Conservation (phyloP, 1,140 invertebrate species). For the Nymphalis io region DNA sequence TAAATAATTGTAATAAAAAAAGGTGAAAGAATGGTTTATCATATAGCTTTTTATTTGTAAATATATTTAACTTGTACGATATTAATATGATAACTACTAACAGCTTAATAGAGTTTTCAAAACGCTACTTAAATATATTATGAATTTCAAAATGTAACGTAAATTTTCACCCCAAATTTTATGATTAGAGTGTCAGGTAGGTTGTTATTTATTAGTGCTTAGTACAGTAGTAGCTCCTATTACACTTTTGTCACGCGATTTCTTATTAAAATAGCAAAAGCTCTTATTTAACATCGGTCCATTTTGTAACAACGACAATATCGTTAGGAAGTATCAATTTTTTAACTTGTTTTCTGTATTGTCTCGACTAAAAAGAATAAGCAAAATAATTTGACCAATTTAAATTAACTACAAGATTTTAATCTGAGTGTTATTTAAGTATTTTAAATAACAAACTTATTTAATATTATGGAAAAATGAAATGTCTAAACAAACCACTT, state of each 20-base stretch:
- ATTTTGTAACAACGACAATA: not conserved
- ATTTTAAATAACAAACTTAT: too few species aligned
- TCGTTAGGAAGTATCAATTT: not conserved
- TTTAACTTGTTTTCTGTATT: not conserved
- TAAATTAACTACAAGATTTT: too few species aligned
- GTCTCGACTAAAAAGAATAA: not conserved
- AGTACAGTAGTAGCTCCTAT: slow-evolving; percentile 4
- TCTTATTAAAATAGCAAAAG: slow-evolving; percentile 17
- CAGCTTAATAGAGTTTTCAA: too few species aligned
- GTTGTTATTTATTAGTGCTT: slow-evolving; percentile 32
- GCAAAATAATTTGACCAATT: too few species aligned
- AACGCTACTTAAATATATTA: not conserved
- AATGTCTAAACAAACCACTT: too few species aligned
- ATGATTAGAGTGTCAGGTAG: slow-evolving; percentile 22
- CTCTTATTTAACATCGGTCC: slow-evolving; percentile 1
- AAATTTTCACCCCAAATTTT: slow-evolving; percentile 16
- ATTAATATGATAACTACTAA: too few species aligned
- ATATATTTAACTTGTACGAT: too few species aligned
- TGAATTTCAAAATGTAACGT: slow-evolving; percentile 6
- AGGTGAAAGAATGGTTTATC: too few species aligned
- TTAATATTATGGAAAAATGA: too few species aligned
- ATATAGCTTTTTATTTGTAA: too few species aligned
- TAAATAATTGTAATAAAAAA: too few species aligned
- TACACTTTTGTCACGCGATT: slow-evolving; percentile 36
- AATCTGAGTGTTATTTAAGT: too few species aligned